Conservation (phyloP, 64 coral and sea anemone species). For the Trachythela sp. region DNA sequence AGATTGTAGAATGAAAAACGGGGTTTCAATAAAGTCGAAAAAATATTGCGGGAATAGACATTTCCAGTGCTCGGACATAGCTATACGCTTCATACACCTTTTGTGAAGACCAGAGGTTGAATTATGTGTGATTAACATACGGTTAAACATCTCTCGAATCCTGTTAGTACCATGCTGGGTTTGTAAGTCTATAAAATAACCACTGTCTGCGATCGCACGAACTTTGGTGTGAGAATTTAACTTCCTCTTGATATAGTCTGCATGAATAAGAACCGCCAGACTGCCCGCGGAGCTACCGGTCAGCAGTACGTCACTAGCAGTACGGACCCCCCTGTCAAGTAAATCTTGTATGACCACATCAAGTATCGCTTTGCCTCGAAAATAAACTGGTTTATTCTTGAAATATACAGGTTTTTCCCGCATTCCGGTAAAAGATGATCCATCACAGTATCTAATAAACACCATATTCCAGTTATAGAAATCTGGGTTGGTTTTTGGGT, state of each 20-base stretch:
- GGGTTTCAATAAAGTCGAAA: constrained; percentile 69
- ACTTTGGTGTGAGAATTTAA: constrained; percentile 63
- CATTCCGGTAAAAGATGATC: constrained; percentile 84
- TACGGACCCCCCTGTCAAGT: constrained; percentile 51
- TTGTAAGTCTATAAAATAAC: constrained; percentile 85
- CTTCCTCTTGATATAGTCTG: constrained; percentile 71
- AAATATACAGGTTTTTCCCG: constrained; percentile 64
- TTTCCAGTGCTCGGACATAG: constrained; percentile 62
- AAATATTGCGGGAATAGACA: constrained; percentile 89
- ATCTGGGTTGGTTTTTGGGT: constrained; percentile 62
- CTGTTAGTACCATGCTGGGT: constrained; percentile 54
- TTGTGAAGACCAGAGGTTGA: constrained; percentile 60
- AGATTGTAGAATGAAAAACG: constrained; percentile 83
- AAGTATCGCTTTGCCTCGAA: constrained; percentile 77
- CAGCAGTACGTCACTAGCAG: constrained; percentile 62
- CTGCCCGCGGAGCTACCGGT: constrained; percentile 85
- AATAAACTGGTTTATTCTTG: constrained; percentile 57
- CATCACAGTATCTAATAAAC: constrained; percentile 82
- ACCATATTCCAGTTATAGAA: constrained; percentile 95
- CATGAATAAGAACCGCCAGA: constrained; percentile 72
- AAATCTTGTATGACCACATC: constrained; percentile 72
- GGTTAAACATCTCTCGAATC: constrained; percentile 65
- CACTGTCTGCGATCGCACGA: constrained; percentile 80
- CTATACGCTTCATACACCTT: constrained; percentile 51
- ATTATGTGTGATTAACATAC: constrained; percentile 79